These are phyloP conservation scores for Epizoanthus ramosus DNA, from an alignment of 92 coral and sea anemone species.

Conservation along the genomic window DNA sequence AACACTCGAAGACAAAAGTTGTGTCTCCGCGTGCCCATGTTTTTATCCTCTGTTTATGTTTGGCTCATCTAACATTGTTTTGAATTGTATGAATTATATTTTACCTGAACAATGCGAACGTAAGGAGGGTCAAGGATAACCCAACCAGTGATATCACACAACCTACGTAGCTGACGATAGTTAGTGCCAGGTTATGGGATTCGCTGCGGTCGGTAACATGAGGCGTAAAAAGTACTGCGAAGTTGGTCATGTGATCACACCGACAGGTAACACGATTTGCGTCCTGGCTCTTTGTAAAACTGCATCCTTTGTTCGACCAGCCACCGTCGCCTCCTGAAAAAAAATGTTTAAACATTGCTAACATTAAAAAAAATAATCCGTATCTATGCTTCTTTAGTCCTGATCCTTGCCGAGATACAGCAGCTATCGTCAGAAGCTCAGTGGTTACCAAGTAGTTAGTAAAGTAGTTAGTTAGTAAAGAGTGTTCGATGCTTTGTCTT, in stretches of 20 bases:
- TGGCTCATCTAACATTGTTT: background rate
- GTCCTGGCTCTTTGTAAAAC: too few relatives aligned
- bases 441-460: too few relatives aligned
- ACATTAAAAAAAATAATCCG: background rate
- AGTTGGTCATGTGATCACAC: conserved; percentile 22
- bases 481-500: too few relatives aligned
- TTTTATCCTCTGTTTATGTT: too few relatives aligned
- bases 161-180: conserved; percentile 84
- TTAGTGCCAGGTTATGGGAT: conserved; percentile 52
- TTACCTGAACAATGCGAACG: conserved; percentile 89
- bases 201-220: background rate
- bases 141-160: conserved; percentile 89
- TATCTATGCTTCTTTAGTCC: background rate
- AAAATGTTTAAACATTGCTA: background rate
- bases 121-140: conserved; percentile 71
- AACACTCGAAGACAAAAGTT: too few relatives aligned
- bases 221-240: conserved; percentile 35
- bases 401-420: too few relatives aligned
- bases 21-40: too few relatives aligned
- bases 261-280: background rate
- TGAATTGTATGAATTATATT: background rate
- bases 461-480: too few relatives aligned
- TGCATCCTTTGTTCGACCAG: conserved; percentile 17
- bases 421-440: too few relatives aligned
- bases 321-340: conserved; percentile 9